Base-by-base conservation (phyloP, 1,140 invertebrate genomes). In the Uloborus diversus region DNA sequence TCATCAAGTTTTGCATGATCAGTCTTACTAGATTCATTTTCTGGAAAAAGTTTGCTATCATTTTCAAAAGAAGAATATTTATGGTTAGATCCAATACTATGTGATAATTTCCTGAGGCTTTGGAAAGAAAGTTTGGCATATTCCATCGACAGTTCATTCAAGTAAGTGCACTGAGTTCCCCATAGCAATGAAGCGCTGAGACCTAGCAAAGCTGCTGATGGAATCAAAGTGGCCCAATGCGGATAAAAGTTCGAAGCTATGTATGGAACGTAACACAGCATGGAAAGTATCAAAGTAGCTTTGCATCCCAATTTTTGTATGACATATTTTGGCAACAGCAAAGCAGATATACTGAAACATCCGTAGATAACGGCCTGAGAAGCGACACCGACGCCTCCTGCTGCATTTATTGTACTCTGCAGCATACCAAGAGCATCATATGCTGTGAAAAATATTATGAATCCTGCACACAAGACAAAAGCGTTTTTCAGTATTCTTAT, bases 151-250 rank as follows among this genome's bases (percentile, higher is more conserved):
- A 85, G 84, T 82, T 89, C 85, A 0, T 88, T 89, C 17, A 90
- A 85, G 80, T 90, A 90, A 0, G 85, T 86, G 71, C 88, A 88
- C 79, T 89, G 88, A 1, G 89, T 86, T 2, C 87, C 85, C 89
- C 89, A 90, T 23, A 90, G 80, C 3, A 88, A 87, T 1, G 88
- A 87, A 1, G 87, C 88, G 2, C 87, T 86, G 1, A 89, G 42
- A 0, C 89, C 89, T n/a, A 79, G 4, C 0, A 37, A 84, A 82
- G 89, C 83, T 0, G 88, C 87, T 9, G 86, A 85, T 17, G 88
- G 88, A 11, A 88, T 84, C 68, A 89, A 83, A 4, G 85, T 27
- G 4, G 1, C 20, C 51, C 64, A 81, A 30, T 56, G 49, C 4
- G 82, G 69, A 79, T 87, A 86, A 56, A 88, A 85, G 79, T 88